Evolutionary conservation across 92 coral and sea anemone genomes (phyloP).

Genomic region (Porites lobata): DNA sequence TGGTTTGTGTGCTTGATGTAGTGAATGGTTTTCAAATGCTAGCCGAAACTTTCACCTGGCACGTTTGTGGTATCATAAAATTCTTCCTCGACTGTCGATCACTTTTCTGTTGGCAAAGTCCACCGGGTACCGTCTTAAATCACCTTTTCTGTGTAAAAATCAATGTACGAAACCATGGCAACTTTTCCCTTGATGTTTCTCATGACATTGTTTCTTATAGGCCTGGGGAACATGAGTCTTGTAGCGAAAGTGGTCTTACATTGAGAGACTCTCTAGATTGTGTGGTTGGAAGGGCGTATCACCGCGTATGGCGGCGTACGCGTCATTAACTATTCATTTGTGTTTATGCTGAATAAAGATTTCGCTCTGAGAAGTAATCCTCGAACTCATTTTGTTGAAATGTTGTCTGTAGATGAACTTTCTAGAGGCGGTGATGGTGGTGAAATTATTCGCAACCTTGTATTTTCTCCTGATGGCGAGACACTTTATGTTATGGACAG

Average conservation of each 20-base stretch:
- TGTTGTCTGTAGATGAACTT: neutral
- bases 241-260: constrained; percentile 1
- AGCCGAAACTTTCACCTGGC: neutral
- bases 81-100: neutral
- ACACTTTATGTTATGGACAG: neutral
- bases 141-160: neutral
- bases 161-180: neutral
- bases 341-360: neutral
- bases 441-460: too few species aligned
- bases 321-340: neutral
- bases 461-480: neutral
- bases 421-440: neutral
- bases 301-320: too few species aligned
- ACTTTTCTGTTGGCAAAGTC: neutral
- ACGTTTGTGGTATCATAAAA: neutral
- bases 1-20: neutral
- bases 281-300: too few species aligned
- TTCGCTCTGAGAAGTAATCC: neutral
- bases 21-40: constrained; percentile 3
- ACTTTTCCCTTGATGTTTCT: neutral
- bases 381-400: neutral
- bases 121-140: too few species aligned
- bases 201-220: neutral
- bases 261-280: constrained; percentile 16
- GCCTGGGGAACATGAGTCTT: neutral